Evolutionary conservation across 2,113 vertebrate species (phyloP).

Genomic region (Danio rerio): DNA sequence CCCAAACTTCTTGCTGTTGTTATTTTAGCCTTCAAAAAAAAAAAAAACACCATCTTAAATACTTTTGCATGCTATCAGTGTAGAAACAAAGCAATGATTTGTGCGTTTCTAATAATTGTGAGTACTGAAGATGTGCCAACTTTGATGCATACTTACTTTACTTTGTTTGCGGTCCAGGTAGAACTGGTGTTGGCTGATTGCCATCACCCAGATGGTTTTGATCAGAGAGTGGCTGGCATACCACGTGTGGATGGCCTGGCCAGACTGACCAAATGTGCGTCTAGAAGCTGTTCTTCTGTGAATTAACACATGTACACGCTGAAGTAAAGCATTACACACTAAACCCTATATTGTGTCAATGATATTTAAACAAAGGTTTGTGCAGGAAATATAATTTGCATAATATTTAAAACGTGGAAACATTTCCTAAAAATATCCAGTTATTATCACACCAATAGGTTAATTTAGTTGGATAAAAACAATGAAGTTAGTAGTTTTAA

Average conservation of each 20-base stretch:
- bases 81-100: not conserved
- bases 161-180: constrained; percentile 98
- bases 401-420: not conserved
- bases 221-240: constrained; percentile 98
- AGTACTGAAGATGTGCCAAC: constrained; percentile 14
- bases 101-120: not conserved
- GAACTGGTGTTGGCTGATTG: constrained; percentile 99
- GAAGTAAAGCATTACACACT: not conserved
- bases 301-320: constrained; percentile 36
- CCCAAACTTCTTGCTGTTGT: constrained; percentile 88
- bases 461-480: not conserved
- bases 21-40: constrained; percentile 85
- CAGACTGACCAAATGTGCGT: constrained; percentile 91
- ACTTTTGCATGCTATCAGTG: constrained; percentile 39
- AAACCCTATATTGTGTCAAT: not conserved
- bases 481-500: not conserved
- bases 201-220: constrained; percentile 99
- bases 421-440: no score
- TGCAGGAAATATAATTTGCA: not conserved
- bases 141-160: constrained; percentile 90
- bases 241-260: constrained; percentile 94
- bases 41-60: constrained; percentile 59
- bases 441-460: no score
- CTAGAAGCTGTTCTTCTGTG: constrained; percentile 88
- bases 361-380: not conserved